Evolutionary conservation across 2,888 invertebrate genomes (phyloP), one percentile per base, ranked within the genome.

Genomic region (Nysson spinosus): DNA sequence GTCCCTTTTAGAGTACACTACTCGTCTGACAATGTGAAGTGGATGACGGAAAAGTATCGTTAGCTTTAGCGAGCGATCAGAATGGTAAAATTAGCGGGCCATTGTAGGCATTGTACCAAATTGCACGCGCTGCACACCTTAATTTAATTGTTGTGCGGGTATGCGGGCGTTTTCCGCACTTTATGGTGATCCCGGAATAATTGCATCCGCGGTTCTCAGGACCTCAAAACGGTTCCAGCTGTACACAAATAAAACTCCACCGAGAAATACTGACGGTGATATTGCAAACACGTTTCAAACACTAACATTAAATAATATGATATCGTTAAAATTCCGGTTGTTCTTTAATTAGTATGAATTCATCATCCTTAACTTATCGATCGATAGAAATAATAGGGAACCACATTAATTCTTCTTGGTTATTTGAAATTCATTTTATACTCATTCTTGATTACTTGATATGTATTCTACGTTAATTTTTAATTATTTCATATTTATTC

Each of bases 71-170:
- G 52, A 22, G 4, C 19, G 24, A 63, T 49, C 37, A 11, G 9
- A 17, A 17, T n/a, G 9, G 34, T 24, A 22, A 44, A 58, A 30
- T 46, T 39, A 44, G 30, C 14, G 26, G 40, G 5, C 35, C 35
- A 57, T 51, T 30, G 65, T 28, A 17, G 35, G 16, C 32, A 11
- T 6, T 26, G 43, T 11, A 35, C 34, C 47, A 47, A 47, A 47
- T 35, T 46, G 30, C 46, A 16, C 51, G 40, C 39, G 22, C 30
- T 49, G 47, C 37, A 24, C 49, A 50, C 20, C 65, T 44, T 47
- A 65, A 64, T 57, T 64, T 51, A 67, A 67, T 67, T 66, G 65
- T 30, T 22, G 49, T 30, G 11, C 30, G 34, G 20, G 17, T 40
- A 17, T 26, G 35, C 26, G 34, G 30, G 17, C 17, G 52, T 6